Evolutionary conservation across 2,888 invertebrate genomes (phyloP).

Genomic region (Agrochola lychnidis): DNA sequence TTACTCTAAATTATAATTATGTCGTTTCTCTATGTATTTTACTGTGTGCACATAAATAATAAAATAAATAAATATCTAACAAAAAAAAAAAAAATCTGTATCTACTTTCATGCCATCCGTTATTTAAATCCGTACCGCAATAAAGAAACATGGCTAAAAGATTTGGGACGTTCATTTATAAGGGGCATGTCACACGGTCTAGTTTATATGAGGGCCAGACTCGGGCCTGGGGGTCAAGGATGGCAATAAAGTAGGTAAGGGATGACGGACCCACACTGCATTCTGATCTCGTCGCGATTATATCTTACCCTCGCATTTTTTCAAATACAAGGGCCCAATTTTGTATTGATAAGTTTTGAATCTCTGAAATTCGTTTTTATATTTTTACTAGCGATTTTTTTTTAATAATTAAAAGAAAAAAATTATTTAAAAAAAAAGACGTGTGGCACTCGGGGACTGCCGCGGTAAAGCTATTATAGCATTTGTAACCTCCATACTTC

Average conservation of each 20-base stretch:
- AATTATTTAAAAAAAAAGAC: too few species aligned
- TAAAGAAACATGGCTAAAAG: constrained; percentile 47
- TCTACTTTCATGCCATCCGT: constrained; percentile 17
- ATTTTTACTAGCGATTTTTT: neutral
- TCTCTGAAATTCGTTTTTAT: neutral
- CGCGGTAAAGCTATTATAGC: too few species aligned
- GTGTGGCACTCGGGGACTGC: too few species aligned
- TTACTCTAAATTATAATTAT: too few species aligned
- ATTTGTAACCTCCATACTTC: too few species aligned
- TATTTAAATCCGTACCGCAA: constrained; percentile 49
- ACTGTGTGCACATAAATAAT: too few species aligned
- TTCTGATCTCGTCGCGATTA: constrained; percentile 43
- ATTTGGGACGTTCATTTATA: constrained; percentile 48
- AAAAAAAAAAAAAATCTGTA: neutral
- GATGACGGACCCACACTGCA: constrained; percentile 49
- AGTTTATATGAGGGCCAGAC: constrained; percentile 42
- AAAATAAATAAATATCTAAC: too few species aligned
- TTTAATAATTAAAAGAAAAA: too few species aligned
- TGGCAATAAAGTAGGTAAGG: constrained; percentile 50
- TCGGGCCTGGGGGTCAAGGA: constrained; percentile 40
- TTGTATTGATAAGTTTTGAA: constrained; percentile 19
- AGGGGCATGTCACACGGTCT: constrained; percentile 35
- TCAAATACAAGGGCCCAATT: neutral
- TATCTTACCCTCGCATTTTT: constrained; percentile 16
- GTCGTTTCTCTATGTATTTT: too few species aligned